Evolutionary conservation across 2,888 invertebrate genomes (phyloP), one percentile per base, ranked within the genome.

Genomic region (Eristalis tenax): DNA sequence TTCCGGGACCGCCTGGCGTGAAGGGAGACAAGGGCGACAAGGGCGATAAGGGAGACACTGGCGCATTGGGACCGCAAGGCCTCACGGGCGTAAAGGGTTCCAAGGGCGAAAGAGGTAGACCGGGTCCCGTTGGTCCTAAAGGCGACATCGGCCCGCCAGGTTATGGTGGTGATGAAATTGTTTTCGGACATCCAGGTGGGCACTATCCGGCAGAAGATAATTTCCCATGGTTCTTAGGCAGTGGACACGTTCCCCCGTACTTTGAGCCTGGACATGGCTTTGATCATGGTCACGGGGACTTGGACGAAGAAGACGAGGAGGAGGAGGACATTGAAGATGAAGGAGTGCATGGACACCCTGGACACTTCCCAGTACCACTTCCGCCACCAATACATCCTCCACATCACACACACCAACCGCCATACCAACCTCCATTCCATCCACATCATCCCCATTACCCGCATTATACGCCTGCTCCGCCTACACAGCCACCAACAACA

Each of bases 1-100:
- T 50, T 18, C 50, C 50, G 8, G 59, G 59, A 0, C 59, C 59
- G 0, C 59, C 59, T 26, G 59, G 59, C 13, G 8, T 3, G 2
- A 23, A 11, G 2, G 86, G 86, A 4, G 56, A 10, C 11, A 11
- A n/a, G 35, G 78, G 77, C 10, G n/a, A 56, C 28, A 56, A 61
- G 13, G 88, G 88, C 0, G 15, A 35, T 3, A 85, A 71, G 68
- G 88, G 85, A 13, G 80, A 80, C 11, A n/a, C 22, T 4, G 86
- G 86, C 2, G 10, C 50, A 50, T 2, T 83, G 0, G 89, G 80
- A 0, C 73, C 66, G 3, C 76, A 81, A 0, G 88, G 88, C 10
- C 81, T 76, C 18, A 8, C 1, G 18, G 50, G 50, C 18, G 1
- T 8, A 0, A 50, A 50, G 50, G 50, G 50, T 10, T n/a, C 50